Evolutionary conservation across 2,888 invertebrate species (phyloP), one percentile per base, ranked within the genome.

Genomic region (Dasysyrphus albostriatus): DNA sequence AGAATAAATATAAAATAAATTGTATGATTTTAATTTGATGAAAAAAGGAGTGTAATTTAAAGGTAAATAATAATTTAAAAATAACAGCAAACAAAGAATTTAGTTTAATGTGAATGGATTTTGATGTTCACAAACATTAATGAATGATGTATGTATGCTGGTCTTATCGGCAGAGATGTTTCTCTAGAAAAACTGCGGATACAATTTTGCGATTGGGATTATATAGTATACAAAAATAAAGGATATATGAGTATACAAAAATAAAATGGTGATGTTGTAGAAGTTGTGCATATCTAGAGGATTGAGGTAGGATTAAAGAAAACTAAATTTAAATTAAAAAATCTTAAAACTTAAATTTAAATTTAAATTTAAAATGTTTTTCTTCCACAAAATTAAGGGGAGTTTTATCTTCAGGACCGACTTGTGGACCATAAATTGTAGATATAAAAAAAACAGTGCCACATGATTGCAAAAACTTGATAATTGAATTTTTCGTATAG

Each of bases 41-140:
- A 29, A 32, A 6, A 44, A 37, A 32, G 3, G 10, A 44, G 29
- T 44, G 10, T 39, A 29, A 63, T 29, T 29, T 16, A 42, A 29
- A 37, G 63, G 42, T 44, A 63, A 51, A 34, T 56, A 58, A 58
- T 58, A 37, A 56, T 34, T 34, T 5, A 69, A 75, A 61, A 42
- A 49, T n/a, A n/a, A 42, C 67, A 67, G 8, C 10, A 59, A 14
- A 47, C 39, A 58, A 63, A 65, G 12, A 19, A 67, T 54, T 4
- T 70, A 65, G 32, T 12, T 19, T 76, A 49, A 47, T 49, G 14
- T 58, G 75, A 39, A 72, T 56, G 51, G 34, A 47, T 72, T 70
- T n/a, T 34, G 78, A 61, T 78, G 78, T 56, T 63, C 61, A n/a
- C 39, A 37, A 67, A 54, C 32, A 69, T 51, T 29, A 59, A 56